phyloP scores from a whole-genome alignment of 35 echinoderm and acorn worm genomes.

The Patiria miniata region DNA sequence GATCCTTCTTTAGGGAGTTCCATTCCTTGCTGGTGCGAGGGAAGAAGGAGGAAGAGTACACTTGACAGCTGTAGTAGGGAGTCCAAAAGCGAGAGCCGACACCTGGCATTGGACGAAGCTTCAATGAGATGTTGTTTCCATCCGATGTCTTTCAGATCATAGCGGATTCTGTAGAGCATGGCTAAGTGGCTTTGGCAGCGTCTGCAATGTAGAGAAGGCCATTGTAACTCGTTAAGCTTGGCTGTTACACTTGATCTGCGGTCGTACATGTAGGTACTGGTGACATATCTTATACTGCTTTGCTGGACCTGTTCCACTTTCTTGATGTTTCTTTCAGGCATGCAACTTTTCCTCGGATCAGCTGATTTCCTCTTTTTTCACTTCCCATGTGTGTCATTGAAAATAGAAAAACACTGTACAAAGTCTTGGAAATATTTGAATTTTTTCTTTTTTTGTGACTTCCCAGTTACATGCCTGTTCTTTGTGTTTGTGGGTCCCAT shows the following conservation, averaged over 20 bases:
- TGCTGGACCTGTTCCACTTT: neutral
- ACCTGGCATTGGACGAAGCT: neutral
- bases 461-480: no score
- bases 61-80: neutral
- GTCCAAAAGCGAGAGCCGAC: neutral
- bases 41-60: neutral
- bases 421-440: no score
- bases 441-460: no score
- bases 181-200: neutral
- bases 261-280: neutral
- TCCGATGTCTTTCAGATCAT: neutral
- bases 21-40: no score
- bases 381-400: no score
- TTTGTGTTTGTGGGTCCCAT: no score
- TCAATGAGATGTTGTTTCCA: neutral
- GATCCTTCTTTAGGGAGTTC: no score
- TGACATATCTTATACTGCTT: neutral
- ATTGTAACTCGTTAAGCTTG: neutral
- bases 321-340: no score
- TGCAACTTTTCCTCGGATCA: no score
- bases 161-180: conserved; percentile 1
- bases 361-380: no score
- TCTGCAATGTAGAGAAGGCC: neutral
- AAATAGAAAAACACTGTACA: no score
- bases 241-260: neutral